Evolutionary conservation across 2,888 invertebrate genomes (phyloP).

Genomic region (Esperia sulphurella): DNA sequence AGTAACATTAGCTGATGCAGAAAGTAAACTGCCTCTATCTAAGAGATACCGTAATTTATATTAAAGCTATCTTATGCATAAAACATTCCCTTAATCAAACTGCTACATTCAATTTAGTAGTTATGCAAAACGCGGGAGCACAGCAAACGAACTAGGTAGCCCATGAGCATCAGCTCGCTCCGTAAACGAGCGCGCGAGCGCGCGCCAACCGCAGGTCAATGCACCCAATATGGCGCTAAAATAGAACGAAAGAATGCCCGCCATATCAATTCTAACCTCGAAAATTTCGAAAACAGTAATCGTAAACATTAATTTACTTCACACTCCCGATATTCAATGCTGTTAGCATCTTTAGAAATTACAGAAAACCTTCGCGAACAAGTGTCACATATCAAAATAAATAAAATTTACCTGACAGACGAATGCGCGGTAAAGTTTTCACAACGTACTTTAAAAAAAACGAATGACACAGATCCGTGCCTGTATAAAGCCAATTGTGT

Average conservation of each 20-base stretch:
- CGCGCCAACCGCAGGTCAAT: constrained; percentile 41
- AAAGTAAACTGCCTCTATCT: no score
- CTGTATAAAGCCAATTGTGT: constrained; percentile 12
- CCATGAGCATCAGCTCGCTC: constrained; percentile 13
- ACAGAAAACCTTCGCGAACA: not conserved
- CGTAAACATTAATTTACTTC: constrained; percentile 34
- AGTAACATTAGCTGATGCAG: no score
- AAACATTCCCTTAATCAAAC: not conserved
- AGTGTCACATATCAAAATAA: not conserved
- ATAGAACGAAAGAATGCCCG: constrained; percentile 74
- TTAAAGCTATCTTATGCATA: not conserved
- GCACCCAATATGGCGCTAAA: constrained; percentile 72
- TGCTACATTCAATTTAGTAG: constrained; percentile 5
- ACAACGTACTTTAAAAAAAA: constrained; percentile 7
- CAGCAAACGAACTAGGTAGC: constrained; percentile 19
- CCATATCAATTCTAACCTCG: constrained; percentile 72
- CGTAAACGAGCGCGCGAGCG: constrained; percentile 32
- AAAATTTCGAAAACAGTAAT: constrained; percentile 53
- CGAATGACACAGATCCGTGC: constrained; percentile 12
- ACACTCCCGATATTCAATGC: constrained; percentile 22
- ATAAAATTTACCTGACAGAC: not conserved
- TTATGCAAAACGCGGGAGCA: constrained; percentile 31
- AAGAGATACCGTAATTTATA: no score
- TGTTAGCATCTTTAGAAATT: constrained; percentile 6
- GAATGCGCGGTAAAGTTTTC: constrained; percentile 6